Evolutionary conservation across 2,797 vertebrate species (phyloP).

Genomic region (Cossypha heuglini): DNA sequence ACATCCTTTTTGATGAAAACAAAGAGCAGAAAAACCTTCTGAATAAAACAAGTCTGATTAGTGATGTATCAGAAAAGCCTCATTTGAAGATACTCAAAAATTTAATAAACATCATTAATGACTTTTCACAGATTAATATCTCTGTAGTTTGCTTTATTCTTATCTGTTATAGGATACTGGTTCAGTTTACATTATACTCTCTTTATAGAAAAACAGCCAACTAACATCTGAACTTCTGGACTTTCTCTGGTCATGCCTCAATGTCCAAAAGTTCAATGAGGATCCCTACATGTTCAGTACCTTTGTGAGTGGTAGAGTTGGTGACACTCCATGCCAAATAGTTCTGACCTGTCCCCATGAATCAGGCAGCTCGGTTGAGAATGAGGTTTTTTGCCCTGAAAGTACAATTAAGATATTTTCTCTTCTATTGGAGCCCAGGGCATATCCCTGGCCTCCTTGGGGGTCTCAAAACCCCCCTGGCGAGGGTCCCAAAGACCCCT

Average conservation of each 20-base stretch:
- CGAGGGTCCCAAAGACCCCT: too few relatives aligned
- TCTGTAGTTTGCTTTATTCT: not conserved
- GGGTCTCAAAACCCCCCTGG: too few relatives aligned
- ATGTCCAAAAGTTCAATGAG: rapidly evolving
- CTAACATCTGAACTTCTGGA: not conserved
- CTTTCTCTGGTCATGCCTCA: not conserved
- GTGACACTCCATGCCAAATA: rapidly evolving
- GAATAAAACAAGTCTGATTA: not conserved
- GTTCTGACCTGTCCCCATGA: not conserved
- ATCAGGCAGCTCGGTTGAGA: not conserved
- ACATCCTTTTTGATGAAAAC: not conserved
- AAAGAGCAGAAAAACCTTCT: not conserved
- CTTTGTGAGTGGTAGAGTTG: not conserved
- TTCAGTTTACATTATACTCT: not conserved
- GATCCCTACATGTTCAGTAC: not conserved
- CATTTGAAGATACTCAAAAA: not conserved
- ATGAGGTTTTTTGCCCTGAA: not conserved
- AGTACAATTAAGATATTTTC: not conserved
- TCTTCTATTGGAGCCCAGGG: not conserved
- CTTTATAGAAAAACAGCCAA: not conserved
- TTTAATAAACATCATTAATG: not conserved
- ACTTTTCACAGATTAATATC: not conserved
- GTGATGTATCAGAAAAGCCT: not conserved
- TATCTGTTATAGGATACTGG: not conserved
- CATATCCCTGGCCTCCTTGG: too few relatives aligned